These are phyloP conservation scores for Platysternon megacephalum DNA, from an alignment of 2,113 vertebrate species.

Conservation along the genomic window DNA sequence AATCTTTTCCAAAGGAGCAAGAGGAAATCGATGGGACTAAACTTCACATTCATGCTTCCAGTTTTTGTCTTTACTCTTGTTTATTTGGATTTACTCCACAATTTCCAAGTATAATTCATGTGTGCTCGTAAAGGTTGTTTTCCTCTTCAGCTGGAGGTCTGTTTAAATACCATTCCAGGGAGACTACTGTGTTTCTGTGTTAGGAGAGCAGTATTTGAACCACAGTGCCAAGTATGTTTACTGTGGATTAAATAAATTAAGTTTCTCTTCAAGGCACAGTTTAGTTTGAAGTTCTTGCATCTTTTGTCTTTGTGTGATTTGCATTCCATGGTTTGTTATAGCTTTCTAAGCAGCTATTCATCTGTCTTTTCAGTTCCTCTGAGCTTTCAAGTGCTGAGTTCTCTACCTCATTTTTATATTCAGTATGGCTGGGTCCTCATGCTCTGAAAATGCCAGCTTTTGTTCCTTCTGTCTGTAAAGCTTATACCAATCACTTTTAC, in stretches of 20 bases:
- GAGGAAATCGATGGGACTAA: background rate
- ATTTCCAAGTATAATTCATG: background rate
- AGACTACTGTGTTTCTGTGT: background rate
- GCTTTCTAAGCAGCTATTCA: conserved; percentile 47
- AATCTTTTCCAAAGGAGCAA: background rate
- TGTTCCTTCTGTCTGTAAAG: background rate
- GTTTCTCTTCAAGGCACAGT: conserved; percentile 41
- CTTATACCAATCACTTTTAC: background rate
- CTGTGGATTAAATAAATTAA: conserved; percentile 25
- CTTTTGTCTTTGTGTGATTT: conserved; percentile 42
- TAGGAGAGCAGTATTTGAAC: background rate
- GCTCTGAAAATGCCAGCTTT: background rate
- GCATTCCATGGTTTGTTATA: conserved; percentile 35
- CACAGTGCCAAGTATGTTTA: background rate
- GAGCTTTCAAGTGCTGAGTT: conserved; percentile 32
- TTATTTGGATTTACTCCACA: background rate
- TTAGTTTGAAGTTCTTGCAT: conserved; percentile 15
- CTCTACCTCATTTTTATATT: conserved; percentile 41
- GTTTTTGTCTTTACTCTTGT: background rate
- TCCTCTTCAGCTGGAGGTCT: background rate
- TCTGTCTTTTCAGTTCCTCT: conserved; percentile 20
- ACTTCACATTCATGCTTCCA: background rate
- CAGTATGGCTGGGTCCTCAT: background rate
- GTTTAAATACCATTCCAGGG: background rate
- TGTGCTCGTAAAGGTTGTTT: background rate